phyloP scores from a whole-genome alignment of 2,888 invertebrate species.

The Stenoptilia bipunctidactyla region DNA sequence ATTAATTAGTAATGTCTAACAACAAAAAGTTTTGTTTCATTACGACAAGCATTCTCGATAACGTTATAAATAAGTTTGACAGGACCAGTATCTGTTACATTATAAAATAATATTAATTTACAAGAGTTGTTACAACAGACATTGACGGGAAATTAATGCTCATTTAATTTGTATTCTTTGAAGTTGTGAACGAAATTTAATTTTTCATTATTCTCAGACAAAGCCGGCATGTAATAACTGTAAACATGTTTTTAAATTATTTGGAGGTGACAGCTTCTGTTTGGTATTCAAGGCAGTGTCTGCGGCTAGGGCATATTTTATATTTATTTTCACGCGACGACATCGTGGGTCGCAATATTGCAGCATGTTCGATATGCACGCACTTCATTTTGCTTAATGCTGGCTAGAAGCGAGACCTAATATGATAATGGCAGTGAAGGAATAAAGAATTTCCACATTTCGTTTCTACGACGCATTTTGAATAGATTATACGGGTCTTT shows the following conservation, averaged over 20 bases:
- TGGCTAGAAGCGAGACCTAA: conserved; percentile 17
- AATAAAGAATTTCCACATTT: background rate
- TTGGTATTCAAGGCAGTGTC: conserved; percentile 40
- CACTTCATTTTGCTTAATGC: conserved; percentile 23
- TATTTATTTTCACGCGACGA: no score
- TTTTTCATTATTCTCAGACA: no score
- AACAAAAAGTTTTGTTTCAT: conserved; percentile 13
- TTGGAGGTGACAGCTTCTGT: conserved; percentile 47
- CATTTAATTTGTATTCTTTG: no score
- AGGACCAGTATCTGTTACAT: no score
- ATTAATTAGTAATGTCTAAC: conserved; percentile 10
- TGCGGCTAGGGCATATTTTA: no score
- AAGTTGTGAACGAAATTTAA: no score
- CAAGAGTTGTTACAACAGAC: no score
- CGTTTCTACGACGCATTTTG: background rate
- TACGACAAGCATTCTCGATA: background rate
- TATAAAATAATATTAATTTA: no score
- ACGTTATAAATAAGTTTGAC: conserved; percentile 4
- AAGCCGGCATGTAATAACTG: background rate
- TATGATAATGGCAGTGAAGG: conserved; percentile 18
- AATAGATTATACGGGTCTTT: no score
- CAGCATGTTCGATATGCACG: conserved; percentile 36
- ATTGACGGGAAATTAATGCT: no score
- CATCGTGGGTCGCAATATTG: conserved; percentile 36
- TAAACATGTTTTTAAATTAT: conserved; percentile 29